These are phyloP conservation scores for Biston stratarius DNA, from an alignment of 2,888 invertebrate genomes.

Conservation along the genomic window DNA sequence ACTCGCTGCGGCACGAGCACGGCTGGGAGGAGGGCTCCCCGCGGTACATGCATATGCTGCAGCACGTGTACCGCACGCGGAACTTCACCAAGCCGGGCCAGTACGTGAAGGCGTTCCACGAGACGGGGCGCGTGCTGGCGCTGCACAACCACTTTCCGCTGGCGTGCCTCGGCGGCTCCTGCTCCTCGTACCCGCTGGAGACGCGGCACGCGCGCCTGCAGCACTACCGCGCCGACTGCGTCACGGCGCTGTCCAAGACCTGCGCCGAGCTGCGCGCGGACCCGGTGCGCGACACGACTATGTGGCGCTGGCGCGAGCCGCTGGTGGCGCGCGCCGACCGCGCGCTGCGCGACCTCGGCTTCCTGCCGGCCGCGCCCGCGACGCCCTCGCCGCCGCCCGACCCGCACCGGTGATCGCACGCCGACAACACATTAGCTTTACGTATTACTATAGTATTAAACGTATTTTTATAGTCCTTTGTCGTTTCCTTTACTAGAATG, in stretches of 20 bases:
- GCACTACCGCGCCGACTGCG: conserved; percentile 97
- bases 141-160: conserved; percentile 97
- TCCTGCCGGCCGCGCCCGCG: conserved; percentile 76
- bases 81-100: conserved; percentile 97
- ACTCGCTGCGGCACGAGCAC: conserved; percentile 93
- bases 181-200: conserved; percentile 94
- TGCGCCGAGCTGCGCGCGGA: conserved; percentile 94
- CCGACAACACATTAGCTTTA: conserved; percentile 40
- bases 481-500: conserved; percentile 1
- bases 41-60: conserved; percentile 96
- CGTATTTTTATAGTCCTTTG: conserved; percentile 68
- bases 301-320: conserved; percentile 95
- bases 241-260: conserved; percentile 93
- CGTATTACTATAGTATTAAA: conserved; percentile 66
- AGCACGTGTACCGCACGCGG: conserved; percentile 95
- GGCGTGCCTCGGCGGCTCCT: conserved; percentile 93
- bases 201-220: conserved; percentile 95
- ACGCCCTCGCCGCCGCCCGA: background rate
- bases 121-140: conserved; percentile 94
- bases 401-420: conserved; percentile 59
- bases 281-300: conserved; percentile 93
- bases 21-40: conserved; percentile 93
- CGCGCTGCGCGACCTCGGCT: conserved; percentile 91
- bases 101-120: conserved; percentile 97
- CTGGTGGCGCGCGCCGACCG: conserved; percentile 90